Evolutionary conservation across 2,888 invertebrate genomes (phyloP), one percentile per base, ranked within the genome.

Genomic region (Xanthorhoe designata): DNA sequence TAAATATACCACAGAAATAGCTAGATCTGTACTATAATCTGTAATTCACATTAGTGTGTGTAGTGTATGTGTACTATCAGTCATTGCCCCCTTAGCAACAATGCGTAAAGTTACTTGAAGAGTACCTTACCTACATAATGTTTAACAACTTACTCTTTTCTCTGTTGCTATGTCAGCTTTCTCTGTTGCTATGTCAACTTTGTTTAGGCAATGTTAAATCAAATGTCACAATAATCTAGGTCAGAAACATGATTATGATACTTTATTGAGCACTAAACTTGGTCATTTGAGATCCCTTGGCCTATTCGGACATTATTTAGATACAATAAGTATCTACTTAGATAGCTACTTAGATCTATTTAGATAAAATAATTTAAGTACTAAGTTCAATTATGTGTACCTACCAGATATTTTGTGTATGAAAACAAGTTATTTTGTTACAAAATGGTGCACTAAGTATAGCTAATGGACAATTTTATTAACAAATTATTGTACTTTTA

Each of bases 81-180:
- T 45, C 52, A 45, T 18, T 64, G 54, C 50, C 59, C 54, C 13
- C 59, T 54, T 59, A 54, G 54, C 42, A 38, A 47, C 32, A 32
- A 32, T 13, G 51, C n/a, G 9, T 42, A 56, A 9, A 15, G 47
- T 32, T 32, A 32, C 47, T 47, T 47, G 38, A 42, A 13, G 38
- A 42, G 13, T 13, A 1, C 24, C 1, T 24, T 24, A n/a, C n/a
- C n/a, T n/a, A n/a, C n/a, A 17, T 47, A 15, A 13, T 47, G 13
- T 47, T 15, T 15, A 15, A 17, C 15, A 15, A 47, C 17, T 47
- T 47, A 42, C 38, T 18, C 18, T 56, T n/a, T 10, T 29, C 13
- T 32, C 47, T 54, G 58, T 53, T 64, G 64, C 58, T 53, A 58
- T 1, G 24, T 24, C 1, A 4, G 24, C n/a, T n/a, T n/a, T n/a